Evolutionary conservation across 2,113 vertebrate genomes (phyloP).

Genomic region (Mungos mungo): DNA sequence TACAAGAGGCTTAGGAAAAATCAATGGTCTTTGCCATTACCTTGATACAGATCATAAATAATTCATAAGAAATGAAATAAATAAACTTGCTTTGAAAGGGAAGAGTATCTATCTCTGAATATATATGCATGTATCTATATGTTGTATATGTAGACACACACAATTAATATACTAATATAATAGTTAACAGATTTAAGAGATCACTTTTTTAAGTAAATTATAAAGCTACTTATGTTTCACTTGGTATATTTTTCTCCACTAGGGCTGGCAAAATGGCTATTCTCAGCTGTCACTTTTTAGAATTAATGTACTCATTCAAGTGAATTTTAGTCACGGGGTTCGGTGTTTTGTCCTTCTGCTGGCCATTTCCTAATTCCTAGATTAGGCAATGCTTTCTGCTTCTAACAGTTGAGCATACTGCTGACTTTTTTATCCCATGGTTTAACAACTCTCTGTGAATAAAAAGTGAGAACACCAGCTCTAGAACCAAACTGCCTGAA

Average conservation of each 20-base stretch:
- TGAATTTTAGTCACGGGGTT: neutral
- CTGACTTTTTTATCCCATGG: neutral
- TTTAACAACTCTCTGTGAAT: neutral
- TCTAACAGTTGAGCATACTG: neutral
- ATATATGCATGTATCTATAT: neutral
- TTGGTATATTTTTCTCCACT: neutral
- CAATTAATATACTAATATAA: neutral
- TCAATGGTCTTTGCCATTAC: slow-evolving; percentile 80
- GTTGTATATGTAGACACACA: neutral
- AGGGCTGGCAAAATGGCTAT: neutral
- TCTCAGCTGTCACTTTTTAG: neutral
- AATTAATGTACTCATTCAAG: neutral
- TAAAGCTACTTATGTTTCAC: neutral
- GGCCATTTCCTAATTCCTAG: neutral
- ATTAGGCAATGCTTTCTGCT: neutral
- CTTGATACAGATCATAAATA: slow-evolving; percentile 82
- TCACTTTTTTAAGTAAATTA: slow-evolving; percentile 66
- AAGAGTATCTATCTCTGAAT: neutral
- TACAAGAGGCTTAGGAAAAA: slow-evolving; percentile 75
- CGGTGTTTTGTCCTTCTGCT: neutral
- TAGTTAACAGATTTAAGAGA: neutral
- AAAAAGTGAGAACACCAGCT: neutral
- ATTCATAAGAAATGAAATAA: slow-evolving; percentile 81
- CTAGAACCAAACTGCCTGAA: neutral
- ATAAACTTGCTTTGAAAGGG: slow-evolving; percentile 51